Evolutionary conservation across 2,888 invertebrate species (phyloP), one percentile per base, ranked within the genome.

Genomic region (Seira sanloemensis): DNA sequence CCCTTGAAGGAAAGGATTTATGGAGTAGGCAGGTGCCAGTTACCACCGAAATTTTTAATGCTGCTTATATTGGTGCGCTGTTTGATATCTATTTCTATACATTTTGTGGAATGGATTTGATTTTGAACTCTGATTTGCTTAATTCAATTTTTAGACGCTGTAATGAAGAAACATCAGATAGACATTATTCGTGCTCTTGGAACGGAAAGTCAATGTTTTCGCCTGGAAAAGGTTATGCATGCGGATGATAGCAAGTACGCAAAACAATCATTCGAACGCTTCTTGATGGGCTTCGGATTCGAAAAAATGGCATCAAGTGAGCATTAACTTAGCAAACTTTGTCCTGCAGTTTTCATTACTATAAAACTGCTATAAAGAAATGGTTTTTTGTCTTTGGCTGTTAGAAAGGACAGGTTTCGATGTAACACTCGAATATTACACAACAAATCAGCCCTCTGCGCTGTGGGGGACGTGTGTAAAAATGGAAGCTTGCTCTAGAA

Each of bases 381-480:
- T n/a, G n/a, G n/a, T n/a, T n/a, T n/a, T n/a, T n/a, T n/a, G n/a
- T n/a, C n/a, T n/a, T n/a, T n/a, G n/a, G n/a, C 37, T 37, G 7
- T 37, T 37, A 9, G 37, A 37, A 37, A 37, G 37, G 37, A 37
- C 68, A 1, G 80, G 84, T 46, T 73, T 74, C 46, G 86, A 86
- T 78, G 78, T 78, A 2, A 25, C 68, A 27, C 27, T 85, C 4
- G 76, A 78, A 18, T 67, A 73, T 50, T 85, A 71, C 24, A 37
- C 74, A 9, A 58, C 73, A 1, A 54, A 69, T 18, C 75, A 79
- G 9, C 73, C 76, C 4, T 72, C 79, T 16, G 21, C 78, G 9
- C 27, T 85, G 7, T 86, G 86, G 86, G 86, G 84, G 0, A 50
- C 67, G 0, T 71, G 66, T 19, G 37, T 85, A 23, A 75, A 77